These are phyloP conservation scores for Pterostichus madidus DNA, from an alignment of 2,888 invertebrate genomes.

Conservation along the genomic window DNA sequence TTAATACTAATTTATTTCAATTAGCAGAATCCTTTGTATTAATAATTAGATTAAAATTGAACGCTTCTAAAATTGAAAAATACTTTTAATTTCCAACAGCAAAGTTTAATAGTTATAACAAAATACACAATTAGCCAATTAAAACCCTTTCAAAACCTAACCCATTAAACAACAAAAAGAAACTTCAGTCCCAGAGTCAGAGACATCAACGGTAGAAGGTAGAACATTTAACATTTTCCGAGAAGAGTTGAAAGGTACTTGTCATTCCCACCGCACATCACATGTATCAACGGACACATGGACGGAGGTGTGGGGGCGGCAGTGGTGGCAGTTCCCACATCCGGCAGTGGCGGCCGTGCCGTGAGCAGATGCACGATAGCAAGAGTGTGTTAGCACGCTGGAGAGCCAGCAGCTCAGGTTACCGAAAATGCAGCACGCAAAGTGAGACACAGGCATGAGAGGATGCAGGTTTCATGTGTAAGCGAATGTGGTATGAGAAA, in stretches of 20 bases:
- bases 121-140: too few species aligned
- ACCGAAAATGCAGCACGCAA: background rate
- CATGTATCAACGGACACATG: conserved; percentile 23
- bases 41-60: too few species aligned
- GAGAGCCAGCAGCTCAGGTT: background rate
- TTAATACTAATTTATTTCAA: too few species aligned
- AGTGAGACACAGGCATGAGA: background rate
- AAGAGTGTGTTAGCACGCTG: too few species aligned
- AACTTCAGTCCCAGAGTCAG: background rate
- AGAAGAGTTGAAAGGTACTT: conserved; percentile 19
- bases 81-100: too few species aligned
- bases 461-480: background rate
- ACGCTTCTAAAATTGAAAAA: too few species aligned
- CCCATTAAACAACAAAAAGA: too few species aligned
- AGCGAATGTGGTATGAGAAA: background rate
- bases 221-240: conserved; percentile 2
- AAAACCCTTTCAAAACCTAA: too few species aligned
- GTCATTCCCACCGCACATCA: conserved; percentile 20
- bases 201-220: background rate
- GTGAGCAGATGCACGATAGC: conserved; percentile 19
- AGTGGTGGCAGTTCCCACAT: conserved; percentile 22
- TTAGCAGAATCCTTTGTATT: too few species aligned
- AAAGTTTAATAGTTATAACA: too few species aligned
- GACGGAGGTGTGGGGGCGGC: background rate
- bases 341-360: conserved; percentile 29